Evolutionary conservation across 1,140 invertebrate genomes (phyloP).

Genomic region (Patella vulgata): DNA sequence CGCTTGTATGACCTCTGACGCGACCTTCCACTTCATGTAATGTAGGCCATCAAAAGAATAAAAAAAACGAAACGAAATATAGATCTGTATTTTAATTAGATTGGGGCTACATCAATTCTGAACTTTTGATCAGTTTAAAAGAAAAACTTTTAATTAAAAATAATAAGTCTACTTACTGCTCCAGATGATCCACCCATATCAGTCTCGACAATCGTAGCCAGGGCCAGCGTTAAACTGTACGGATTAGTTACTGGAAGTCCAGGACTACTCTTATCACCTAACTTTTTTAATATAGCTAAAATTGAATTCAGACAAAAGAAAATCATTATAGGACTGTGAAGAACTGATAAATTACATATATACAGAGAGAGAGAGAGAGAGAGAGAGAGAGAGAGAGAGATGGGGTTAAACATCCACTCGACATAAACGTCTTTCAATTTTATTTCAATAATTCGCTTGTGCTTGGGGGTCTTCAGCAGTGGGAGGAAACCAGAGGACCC

Average conservation of each 20-base stretch:
- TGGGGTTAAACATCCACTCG: too few species aligned
- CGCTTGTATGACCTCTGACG: too few species aligned
- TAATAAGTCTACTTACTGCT: slow-evolving; percentile 49
- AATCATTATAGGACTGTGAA: too few species aligned
- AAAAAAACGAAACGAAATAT: background rate
- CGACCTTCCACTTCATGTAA: too few species aligned
- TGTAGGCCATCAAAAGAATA: background rate
- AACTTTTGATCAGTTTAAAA: background rate
- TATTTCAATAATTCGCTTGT: too few species aligned
- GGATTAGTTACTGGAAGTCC: slow-evolving; percentile 42
- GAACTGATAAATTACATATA: too few species aligned
- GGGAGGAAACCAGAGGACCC: too few species aligned
- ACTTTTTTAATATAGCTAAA: slow-evolving; percentile 41
- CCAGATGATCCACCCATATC: slow-evolving; percentile 66
- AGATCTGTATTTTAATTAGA: background rate
- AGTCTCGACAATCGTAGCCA: slow-evolving; percentile 57
- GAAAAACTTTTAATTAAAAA: background rate
- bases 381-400: too few species aligned
- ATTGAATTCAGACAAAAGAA: slow-evolving; percentile 12
- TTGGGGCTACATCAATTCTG: background rate
- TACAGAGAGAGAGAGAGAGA: too few species aligned
- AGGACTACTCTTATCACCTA: slow-evolving; percentile 37
- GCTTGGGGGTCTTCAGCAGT: too few species aligned
- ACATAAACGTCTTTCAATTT: too few species aligned
- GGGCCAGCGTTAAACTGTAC: slow-evolving; percentile 37